phyloP scores from a whole-genome alignment of 1,140 invertebrate species.

The Procambarus clarkii region DNA sequence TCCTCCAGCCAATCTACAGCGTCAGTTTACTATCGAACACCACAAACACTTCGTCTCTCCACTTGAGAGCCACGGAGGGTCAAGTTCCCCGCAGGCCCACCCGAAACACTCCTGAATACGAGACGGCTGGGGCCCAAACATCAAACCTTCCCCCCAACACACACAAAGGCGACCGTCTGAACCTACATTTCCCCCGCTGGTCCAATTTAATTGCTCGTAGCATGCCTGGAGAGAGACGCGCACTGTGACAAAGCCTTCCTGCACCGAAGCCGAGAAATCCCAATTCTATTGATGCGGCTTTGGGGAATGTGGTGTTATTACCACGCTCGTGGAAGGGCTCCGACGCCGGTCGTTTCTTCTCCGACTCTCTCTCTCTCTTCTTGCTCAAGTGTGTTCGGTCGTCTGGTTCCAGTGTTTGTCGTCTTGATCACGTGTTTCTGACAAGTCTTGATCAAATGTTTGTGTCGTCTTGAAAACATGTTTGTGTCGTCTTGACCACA shows the following conservation, averaged over 20 bases:
- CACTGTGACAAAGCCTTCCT: conserved; percentile 2
- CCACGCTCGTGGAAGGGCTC: background rate
- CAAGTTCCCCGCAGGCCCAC: background rate
- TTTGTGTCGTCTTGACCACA: no score
- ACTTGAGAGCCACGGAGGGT: background rate
- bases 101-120: background rate
- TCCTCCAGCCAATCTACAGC: background rate
- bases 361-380: background rate
- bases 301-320: conserved; percentile 2
- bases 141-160: background rate
- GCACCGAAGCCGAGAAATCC: conserved; percentile 12
- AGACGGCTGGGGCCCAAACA: background rate
- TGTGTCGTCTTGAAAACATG: no score
- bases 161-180: conserved; percentile 15
- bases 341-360: background rate
- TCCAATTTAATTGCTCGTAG: conserved; percentile 25
- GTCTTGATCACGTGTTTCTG: no score
- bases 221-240: conserved; percentile 6
- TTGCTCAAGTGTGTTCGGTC: background rate
- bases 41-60: background rate
- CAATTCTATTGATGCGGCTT: conserved; percentile 19
- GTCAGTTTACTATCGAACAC: background rate
- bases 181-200: conserved; percentile 17
- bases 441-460: no score
- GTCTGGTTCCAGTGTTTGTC: no score